Evolutionary conservation across 2,797 vertebrate species (phyloP), one percentile per base, ranked within the genome.

Genomic region (Vespertilio murinus): DNA sequence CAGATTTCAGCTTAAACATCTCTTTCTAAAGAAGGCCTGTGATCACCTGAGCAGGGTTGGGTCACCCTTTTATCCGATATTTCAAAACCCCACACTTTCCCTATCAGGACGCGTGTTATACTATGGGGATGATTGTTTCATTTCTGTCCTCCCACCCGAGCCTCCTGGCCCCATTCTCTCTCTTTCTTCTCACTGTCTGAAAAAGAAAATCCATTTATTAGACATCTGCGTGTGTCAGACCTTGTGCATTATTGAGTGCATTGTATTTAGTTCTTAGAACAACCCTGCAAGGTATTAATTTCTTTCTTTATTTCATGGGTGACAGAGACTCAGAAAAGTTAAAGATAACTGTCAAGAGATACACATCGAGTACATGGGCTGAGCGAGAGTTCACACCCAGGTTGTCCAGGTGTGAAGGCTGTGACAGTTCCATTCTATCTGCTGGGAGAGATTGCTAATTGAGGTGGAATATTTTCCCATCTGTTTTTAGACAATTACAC

Each of bases 221-320:
- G 83, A 65, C 20, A 52, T 45, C 38, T 40, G 11, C 6, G 18
- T 33, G 23, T 59, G 42, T 85, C 83, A 61, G 42, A 6, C 33
- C 74, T 65, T 74, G 67, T 38, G 45, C 30, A 3, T 75, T 84
- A 87, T 23, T 40, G 22, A 49, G 42, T 45, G 3, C 2, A 14
- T 85, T 91, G 30, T 81, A 71, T 82, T 52, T 67, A 59, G 56
- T 61, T 54, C 33, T 71, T 88, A 49, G 54, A 81, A 30, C 10
- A 84, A 65, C 18, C 18, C 56, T 70, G 25, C 13, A 71, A 75
- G 47, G 40, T n/a, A 52, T 59, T 81, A 67, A 42, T 89, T 83
- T 74, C 59, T 94, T 49, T 52, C 54, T 52, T 93, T 91, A 83
- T 81, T 91, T 78, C 47, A 77, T 73, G 64, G 5, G 2, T 35